Evolutionary conservation across 2,113 vertebrate genomes (phyloP).

Genomic region (Apistogramma diplotaenia): DNA sequence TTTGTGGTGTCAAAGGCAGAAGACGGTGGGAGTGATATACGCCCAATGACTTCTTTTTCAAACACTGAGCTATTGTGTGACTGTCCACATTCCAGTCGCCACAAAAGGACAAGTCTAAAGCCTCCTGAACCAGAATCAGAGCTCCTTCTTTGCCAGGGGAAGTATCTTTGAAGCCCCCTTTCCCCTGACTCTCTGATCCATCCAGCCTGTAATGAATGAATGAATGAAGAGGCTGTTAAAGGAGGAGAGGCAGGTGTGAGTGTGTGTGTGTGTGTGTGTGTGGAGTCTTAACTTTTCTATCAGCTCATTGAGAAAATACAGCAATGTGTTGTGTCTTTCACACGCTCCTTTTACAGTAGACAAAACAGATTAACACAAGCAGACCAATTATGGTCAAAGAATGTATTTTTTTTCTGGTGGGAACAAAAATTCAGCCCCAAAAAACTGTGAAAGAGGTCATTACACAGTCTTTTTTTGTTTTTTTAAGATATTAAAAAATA

Average conservation of each 20-base stretch:
- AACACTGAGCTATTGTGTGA: conserved; percentile 53
- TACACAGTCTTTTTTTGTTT: no score
- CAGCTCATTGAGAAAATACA: background rate
- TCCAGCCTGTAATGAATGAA: conserved; percentile 71
- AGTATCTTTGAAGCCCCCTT: conserved; percentile 62
- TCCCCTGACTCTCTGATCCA: conserved; percentile 47
- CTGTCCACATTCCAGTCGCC: conserved; percentile 35
- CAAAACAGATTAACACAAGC: conserved; percentile 62
- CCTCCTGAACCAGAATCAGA: conserved; percentile 57
- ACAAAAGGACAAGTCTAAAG: conserved; percentile 17
- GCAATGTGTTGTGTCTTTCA: conserved; percentile 36
- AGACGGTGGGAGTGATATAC: conserved; percentile 31
- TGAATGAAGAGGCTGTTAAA: conserved; percentile 72
- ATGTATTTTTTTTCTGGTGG: conserved; percentile 44
- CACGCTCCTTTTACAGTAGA: conserved; percentile 47
- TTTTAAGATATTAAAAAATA: no score
- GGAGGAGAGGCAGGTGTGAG: conserved; percentile 64
- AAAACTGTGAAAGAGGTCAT: background rate
- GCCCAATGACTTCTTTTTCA: conserved; percentile 14
- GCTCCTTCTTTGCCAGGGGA: conserved; percentile 53
- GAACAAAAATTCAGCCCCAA: background rate
- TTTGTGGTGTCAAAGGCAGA: conserved; percentile 28
- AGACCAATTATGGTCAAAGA: conserved; percentile 53
- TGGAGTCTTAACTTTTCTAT: background rate
- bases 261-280: background rate